These are phyloP conservation scores for Aptenodytes patagonicus DNA, from an alignment of 2,113 vertebrate genomes.

Conservation along the genomic window DNA sequence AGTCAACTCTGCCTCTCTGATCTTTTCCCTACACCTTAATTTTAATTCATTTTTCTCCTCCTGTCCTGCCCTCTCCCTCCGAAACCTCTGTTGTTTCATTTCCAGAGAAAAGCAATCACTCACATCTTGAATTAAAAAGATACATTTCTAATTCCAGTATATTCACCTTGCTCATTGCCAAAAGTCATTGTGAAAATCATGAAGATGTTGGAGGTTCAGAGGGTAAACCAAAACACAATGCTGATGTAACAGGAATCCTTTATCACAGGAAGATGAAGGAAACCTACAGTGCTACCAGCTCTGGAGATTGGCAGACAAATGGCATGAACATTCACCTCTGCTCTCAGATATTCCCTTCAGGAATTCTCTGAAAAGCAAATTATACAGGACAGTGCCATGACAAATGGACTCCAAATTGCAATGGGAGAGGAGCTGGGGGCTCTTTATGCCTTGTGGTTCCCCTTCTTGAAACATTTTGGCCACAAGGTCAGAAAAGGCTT, in stretches of 20 bases:
- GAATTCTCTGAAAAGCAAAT: neutral
- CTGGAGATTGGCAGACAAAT: neutral
- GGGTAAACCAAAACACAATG: neutral
- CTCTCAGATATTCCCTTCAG: neutral
- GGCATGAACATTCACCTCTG: neutral
- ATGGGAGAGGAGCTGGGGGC: neutral
- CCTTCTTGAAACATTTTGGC: neutral
- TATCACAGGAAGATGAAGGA: neutral
- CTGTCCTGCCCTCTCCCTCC: neutral
- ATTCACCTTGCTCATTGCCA: neutral
- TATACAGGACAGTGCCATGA: neutral
- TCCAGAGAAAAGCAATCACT: neutral
- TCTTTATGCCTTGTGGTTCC: neutral
- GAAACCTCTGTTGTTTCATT: neutral
- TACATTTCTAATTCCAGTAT: neutral
- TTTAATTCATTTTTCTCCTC: neutral
- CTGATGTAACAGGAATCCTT: neutral
- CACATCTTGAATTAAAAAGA: neutral
- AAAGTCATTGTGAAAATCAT: neutral
- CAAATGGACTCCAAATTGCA: neutral
- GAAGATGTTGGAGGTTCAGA: neutral
- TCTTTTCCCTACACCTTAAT: neutral
- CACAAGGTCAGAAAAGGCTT: slow-evolving; percentile 12
- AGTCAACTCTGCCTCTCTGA: neutral
- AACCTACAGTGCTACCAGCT: neutral